These are phyloP conservation scores for Diabrotica virgifera DNA, from an alignment of 1,140 invertebrate species.

Conservation along the genomic window DNA sequence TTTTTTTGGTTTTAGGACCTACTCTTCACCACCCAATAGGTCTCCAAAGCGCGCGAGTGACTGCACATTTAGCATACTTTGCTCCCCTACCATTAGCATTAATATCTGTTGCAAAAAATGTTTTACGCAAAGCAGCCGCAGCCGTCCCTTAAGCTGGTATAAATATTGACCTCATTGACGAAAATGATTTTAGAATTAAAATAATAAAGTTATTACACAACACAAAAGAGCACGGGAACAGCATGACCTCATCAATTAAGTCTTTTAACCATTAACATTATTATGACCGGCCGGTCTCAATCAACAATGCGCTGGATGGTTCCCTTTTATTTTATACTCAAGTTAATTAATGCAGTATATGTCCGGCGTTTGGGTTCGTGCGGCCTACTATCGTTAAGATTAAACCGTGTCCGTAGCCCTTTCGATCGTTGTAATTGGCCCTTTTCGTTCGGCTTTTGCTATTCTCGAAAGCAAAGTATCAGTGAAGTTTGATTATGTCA, in stretches of 20 bases:
- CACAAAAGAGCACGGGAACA: conserved; percentile 14
- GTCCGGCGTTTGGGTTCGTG: conserved; percentile 9
- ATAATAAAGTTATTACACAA: conserved; percentile 4
- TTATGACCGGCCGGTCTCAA: conserved; percentile 7
- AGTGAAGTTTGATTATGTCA: conserved; percentile 2
- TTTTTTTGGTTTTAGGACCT: no score
- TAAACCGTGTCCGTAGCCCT: not conserved
- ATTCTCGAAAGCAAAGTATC: not conserved
- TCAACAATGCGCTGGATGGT: not conserved
- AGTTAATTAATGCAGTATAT: conserved; percentile 19
- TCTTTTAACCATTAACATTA: conserved; percentile 11
- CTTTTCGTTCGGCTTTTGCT: not conserved
- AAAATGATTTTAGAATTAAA: not conserved
- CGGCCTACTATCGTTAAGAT: not conserved
- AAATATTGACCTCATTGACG: no score
- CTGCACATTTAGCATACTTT: no score
- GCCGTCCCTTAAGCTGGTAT: no score
- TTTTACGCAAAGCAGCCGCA: no score
- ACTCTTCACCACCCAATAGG: no score
- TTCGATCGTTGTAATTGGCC: not conserved
- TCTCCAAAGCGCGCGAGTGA: no score
- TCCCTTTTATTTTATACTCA: conserved; percentile 1
- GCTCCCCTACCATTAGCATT: no score
- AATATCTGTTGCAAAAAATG: no score
- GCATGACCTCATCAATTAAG: conserved; percentile 27